Evolutionary conservation across 2,888 invertebrate genomes (phyloP), one percentile per base, ranked within the genome.

Genomic region (Imbricaverruca yamaguchii): DNA sequence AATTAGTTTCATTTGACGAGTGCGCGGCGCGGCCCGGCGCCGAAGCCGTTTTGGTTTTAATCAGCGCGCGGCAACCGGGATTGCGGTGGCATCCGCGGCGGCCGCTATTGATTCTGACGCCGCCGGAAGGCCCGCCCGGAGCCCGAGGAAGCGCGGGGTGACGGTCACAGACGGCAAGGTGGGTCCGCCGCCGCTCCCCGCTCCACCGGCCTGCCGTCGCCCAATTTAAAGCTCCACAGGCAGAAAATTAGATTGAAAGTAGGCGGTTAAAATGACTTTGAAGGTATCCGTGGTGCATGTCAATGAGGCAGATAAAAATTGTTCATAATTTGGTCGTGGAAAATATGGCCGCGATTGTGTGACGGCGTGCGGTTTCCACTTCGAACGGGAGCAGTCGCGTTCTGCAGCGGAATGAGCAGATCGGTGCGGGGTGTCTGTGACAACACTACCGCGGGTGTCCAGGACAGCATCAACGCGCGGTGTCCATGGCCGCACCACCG

Each of bases 1-100:
- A 74, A 74, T 74, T 74, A 74, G 74, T 74, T 74, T 74, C 74
- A 55, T 74, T 74, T 74, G 74, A 74, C 53, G 74, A 74, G 74
- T 74, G 74, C 21, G 74, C 55, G 39, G 69, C 74, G 15, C 13
- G 39, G 7, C 39, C 23, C 53, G 15, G 74, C 55, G 74, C 74
- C 11, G 74, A 74, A 74, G 74, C 74, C 74, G 18, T 74, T 65
- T 74, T 55, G 74, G 55, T 74, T 74, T 53, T 74, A 74, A 74
- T 74, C 74, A 74, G 53, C 53, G 67, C 67, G 74, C 74, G 18
- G 53, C 15, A 4, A 12, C 53, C 74, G 13, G 74, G 74, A 13
- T n/a, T 74, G 74, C 55, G 55, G 74, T 53, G 74, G 74, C 74
- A 53, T 53, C 74, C 21, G 74, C 55, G 21, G 74, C 11, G 74